Evolutionary conservation across 2,797 vertebrate genomes (phyloP), one percentile per base, ranked within the genome.

Genomic region (Clarias platycephalus): DNA sequence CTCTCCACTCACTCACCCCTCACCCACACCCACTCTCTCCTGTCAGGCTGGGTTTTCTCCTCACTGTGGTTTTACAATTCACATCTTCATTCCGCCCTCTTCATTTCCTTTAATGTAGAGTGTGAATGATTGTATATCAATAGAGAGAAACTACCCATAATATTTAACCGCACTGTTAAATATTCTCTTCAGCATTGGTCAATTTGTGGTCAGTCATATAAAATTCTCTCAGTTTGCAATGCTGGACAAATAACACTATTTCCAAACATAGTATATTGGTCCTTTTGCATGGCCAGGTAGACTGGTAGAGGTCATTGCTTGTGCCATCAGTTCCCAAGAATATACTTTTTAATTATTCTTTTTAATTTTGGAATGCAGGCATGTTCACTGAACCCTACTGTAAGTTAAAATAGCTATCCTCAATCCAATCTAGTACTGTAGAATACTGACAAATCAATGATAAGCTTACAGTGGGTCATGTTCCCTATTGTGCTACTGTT

Each of bases 291-390:
- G 83, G 80, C 80, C 83, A 80, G n/a, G n/a, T n/a, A n/a, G n/a
- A n/a, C n/a, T n/a, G n/a, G n/a, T n/a, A n/a, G n/a, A n/a, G n/a
- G n/a, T 81, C 72, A 70, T 40, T 83, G 77, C 28, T 60, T 67
- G 60, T 57, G 44, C 60, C 60, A 67, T 77, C 9, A 7, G 40
- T 24, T 85, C 74, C 58, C 60, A 71, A 70, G 40, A 44, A 64
- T 85, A 71, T 44, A 71, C 63, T 84, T 79, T 74, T 64, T 79
- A 75, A 60, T 84, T 80, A 81, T 77, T 64, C 82, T 55, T 16
- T 24, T 79, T 85, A 63, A n/a, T 76, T 83, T n/a, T 12, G n/a
- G 22, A n/a, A 81, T 22, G 6, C 66, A 72, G 58, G 44, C 20
- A 20, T 18, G n/a, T 6, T 72, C 53, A 18, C 12, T 18, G 37